Percentiles rank a stretch among this genome's conserved stretches.
Conservation (phyloP, 1,140 invertebrate species). For the Dendrolimus punctatus region DNA sequence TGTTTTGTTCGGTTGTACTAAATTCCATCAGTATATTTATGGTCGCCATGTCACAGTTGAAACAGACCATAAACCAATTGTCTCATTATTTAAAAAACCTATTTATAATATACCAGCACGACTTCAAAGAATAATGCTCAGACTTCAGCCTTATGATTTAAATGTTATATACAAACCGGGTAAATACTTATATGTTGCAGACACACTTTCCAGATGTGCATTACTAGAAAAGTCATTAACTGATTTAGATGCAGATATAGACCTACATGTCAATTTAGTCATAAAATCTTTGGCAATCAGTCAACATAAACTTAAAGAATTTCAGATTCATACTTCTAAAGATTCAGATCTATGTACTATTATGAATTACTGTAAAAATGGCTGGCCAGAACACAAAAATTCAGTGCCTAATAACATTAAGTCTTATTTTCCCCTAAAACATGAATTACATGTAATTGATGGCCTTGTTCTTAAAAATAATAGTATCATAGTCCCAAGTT, state of each 20-base stretch:
- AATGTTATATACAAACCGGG: constrained; percentile 10
- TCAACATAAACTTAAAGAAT: constrained; percentile 2
- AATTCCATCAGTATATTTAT: constrained; percentile 18
- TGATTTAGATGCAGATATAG: constrained; percentile 1
- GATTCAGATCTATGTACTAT: background rate
- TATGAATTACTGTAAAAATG: too few species aligned
- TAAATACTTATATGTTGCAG: constrained; percentile 10
- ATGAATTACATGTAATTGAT: background rate
- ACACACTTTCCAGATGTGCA: constrained; percentile 8
- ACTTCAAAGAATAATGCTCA: constrained; percentile 11
- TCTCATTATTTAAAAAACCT: constrained; percentile 13
- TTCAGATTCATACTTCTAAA: background rate
- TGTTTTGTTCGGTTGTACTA: constrained; percentile 10
- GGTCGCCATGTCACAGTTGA: constrained; percentile 8
- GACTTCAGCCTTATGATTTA: constrained; percentile 9
- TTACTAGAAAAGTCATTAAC: background rate
- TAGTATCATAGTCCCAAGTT: background rate
- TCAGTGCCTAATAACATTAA: too few species aligned
- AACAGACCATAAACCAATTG: constrained; percentile 15
- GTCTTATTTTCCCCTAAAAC: background rate
- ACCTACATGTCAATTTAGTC: constrained; percentile 2
- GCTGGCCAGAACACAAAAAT: too few species aligned
- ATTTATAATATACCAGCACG: constrained; percentile 8
- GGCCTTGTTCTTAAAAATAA: background rate
- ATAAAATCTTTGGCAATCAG: constrained; percentile 1